Conservation (phyloP, 2,797 vertebrate genomes). For the Coreius guichenoti region DNA sequence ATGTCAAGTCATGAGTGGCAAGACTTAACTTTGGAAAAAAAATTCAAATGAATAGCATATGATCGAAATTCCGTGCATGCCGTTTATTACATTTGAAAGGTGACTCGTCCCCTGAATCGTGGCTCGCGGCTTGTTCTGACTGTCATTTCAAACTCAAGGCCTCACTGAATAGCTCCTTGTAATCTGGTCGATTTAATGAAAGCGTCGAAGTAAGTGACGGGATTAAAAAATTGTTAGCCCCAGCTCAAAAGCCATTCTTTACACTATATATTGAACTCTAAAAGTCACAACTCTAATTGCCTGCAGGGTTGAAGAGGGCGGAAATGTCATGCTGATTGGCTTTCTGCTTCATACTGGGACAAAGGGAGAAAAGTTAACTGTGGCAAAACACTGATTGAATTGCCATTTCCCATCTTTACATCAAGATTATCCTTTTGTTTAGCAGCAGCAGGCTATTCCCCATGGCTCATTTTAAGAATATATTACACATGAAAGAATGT, state of each 20-base stretch:
- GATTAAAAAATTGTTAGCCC: slow-evolving; percentile 76
- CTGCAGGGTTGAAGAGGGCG: slow-evolving; percentile 72
- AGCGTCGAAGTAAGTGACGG: slow-evolving; percentile 72
- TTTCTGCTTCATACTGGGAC: slow-evolving; percentile 56
- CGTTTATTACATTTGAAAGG: slow-evolving; percentile 66
- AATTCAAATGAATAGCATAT: slow-evolving; percentile 57
- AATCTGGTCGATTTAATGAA: slow-evolving; percentile 81
- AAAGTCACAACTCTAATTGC: slow-evolving; percentile 77
- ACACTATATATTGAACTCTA: slow-evolving; percentile 81
- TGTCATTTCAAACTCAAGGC: slow-evolving; percentile 68
- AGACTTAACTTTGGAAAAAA: slow-evolving; percentile 37
- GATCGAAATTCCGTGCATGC: slow-evolving; percentile 58
- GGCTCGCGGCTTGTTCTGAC: slow-evolving; percentile 62
- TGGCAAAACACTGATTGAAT: slow-evolving; percentile 69
- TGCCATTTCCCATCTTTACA: slow-evolving; percentile 67
- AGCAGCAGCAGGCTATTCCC: slow-evolving; percentile 17
- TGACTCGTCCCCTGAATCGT: slow-evolving; percentile 69
- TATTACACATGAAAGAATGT: slow-evolving; percentile 37
- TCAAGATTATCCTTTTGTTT: slow-evolving; percentile 67
- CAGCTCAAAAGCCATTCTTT: slow-evolving; percentile 78
- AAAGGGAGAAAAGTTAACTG: slow-evolving; percentile 65
- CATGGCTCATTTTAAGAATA: slow-evolving; percentile 56
- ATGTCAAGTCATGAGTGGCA: slow-evolving; percentile 54
- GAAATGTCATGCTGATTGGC: slow-evolving; percentile 70
- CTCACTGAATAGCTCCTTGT: slow-evolving; percentile 71